These are phyloP conservation scores for Champsocephalus esox DNA, from an alignment of 2,797 vertebrate genomes.

Conservation along the genomic window DNA sequence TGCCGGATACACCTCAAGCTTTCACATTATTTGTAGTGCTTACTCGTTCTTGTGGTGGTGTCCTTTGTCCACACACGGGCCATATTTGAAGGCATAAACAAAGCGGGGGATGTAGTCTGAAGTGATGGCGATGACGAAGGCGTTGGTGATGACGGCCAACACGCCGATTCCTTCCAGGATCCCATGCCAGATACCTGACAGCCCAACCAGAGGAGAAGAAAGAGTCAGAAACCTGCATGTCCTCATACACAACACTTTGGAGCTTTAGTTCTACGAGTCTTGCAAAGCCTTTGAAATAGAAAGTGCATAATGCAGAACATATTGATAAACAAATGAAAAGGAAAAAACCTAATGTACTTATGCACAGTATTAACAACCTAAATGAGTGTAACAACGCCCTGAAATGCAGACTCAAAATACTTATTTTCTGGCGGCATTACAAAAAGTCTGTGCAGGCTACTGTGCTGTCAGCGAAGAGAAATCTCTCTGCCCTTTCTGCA, in stretches of 20 bases:
- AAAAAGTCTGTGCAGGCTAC: background rate
- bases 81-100: slow-evolving; percentile 98
- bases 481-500: slow-evolving; percentile 1
- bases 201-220: slow-evolving; percentile 28
- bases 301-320: background rate
- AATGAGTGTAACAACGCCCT: slow-evolving; percentile 6
- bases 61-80: slow-evolving; percentile 92
- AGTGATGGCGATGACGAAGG: slow-evolving; percentile 98
- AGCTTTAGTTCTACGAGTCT: background rate
- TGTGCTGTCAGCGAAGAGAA: background rate
- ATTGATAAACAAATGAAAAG: background rate
- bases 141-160: slow-evolving; percentile 98
- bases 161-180: slow-evolving; percentile 98
- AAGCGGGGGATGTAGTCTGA: slow-evolving; percentile 99
- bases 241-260: background rate
- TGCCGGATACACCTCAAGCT: background rate
- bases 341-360: slow-evolving; percentile 3
- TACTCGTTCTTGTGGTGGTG: slow-evolving; percentile 87
- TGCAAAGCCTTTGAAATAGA: background rate
- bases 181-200: slow-evolving; percentile 97
- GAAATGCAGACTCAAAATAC: background rate
- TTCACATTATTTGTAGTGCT: background rate
- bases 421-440: background rate
- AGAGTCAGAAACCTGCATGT: background rate
- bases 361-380: background rate